Base-by-base conservation (phyloP, 2,797 vertebrate genomes). In the Malacoctenus gilli region DNA sequence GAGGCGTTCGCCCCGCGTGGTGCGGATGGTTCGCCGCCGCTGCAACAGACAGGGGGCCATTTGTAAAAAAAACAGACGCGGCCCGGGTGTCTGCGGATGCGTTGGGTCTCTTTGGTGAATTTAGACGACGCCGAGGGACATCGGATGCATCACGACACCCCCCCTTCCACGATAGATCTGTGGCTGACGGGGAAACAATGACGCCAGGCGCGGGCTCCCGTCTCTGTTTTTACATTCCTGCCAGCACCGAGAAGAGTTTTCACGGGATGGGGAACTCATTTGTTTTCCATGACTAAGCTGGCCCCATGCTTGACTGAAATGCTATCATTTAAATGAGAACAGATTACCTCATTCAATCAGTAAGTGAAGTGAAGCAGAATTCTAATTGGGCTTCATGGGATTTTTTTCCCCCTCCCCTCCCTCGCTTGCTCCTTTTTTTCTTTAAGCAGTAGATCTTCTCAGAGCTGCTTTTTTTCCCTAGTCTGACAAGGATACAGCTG, bases 311-410 rank as follows among this genome's bases (percentile, higher is more conserved):
- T 76, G 68, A 72, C 75, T 83, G 79, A 86, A 84, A 84, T 47
- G 74, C 81, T 84, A 82, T 87, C 62, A 85, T 89, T 86, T 86
- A 84, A 88, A 89, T 82, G 75, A 85, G 75, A 80, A 86, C 77
- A 87, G 72, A 87, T 91, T 85, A 87, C 78, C 77, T 84, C 75
- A 80, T 88, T 85, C 85, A 87, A 81, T 86, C 82, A 85, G 75
- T 70, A 86, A 85, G 72, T 76, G 78, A 85, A 83, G 79, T 77
- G 82, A 74, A 80, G 81, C 79, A 79, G 68, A 68, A 84, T 77
- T 77, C 77, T 90, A 91, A 91, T 89, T 90, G 87, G 75, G 73
- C 78, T 80, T 74, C 75, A 30, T 69, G 62, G 67, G 50, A 75
- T 54, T 80, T 75, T 68, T 59, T 37, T 54, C 15, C 53, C 16